Base-by-base conservation (phyloP, 2,797 vertebrate species). In the Chiloscyllium punctatum region DNA sequence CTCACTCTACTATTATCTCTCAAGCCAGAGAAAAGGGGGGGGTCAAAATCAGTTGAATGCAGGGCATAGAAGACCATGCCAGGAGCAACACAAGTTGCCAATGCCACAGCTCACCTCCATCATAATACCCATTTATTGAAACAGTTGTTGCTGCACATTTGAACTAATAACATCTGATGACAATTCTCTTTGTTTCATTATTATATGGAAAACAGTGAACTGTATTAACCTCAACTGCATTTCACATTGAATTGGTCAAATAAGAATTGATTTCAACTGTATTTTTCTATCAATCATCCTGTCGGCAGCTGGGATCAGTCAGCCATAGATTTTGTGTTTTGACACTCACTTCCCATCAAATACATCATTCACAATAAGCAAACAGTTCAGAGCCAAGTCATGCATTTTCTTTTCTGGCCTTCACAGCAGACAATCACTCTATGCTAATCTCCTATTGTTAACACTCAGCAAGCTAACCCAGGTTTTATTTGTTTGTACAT, bases 191-290 rank as follows among this genome's bases (percentile, higher is more conserved):
- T 94, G 94, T 74, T 74, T 74, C 94, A 51, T 94, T 42, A 48
- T 48, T 27, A 16, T 53, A 51, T 4, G 37, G 3, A 37, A 37
- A 53, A 74, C 68, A 69, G 62, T 69, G n/a, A 92, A 95, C 71
- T 72, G 71, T 74, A n/a, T 77, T 95, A 51, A 74, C 69, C 71
- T 53, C 71, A 72, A 72, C 25, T 94, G 30, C 48, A 95, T 30
- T 95, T 95, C 94, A 72, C 23, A 30, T 95, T 33, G 33, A 94
- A 74, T 94, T 51, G 7, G 71, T 13, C 42, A 72, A n/a, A 53
- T 72, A 95, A 95, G 71, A 33, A 95, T 95, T 95, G 42, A 95
- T 77, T 95, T 95, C 23, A 95, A 33, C 71, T 95, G 71, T n/a
- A 95, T 72, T 74, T 77, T 95, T 95, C 11, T 51, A 95, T 95